Base-by-base conservation (phyloP, 1,140 invertebrate species). In the Drosophila asahinai region DNA sequence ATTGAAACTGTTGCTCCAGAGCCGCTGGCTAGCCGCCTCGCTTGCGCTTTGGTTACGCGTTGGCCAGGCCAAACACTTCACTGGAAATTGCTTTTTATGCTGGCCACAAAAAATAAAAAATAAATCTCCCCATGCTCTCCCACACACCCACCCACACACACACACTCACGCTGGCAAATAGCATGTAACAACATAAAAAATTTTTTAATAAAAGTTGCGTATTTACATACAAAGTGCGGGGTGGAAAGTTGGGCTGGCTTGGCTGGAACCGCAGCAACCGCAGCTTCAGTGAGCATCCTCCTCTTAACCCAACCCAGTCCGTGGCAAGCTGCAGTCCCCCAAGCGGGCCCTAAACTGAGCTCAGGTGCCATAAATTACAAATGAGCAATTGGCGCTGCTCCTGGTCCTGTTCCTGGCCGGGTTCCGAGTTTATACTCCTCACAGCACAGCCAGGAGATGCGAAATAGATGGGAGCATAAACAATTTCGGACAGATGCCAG, bases 121-220 rank as follows among this genome's bases (percentile, higher is more conserved):
- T 8, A 54, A 15, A 17, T 17, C 42, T 8, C 49, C 52, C 49
- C 38, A 36, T 3, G 27, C 27, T 30, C 27, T 30, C 27, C 6
- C 30, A 11, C 30, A 11, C 45, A 15, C 48, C 38, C 38, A 54
- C 36, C 40, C 59, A 36, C 15, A n/a, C 30, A 12, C 30, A 12
- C 62, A 22, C 40, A 5, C 55, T 15, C 19, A 25, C 19, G 40
- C 38, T 40, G 33, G 33, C 55, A 77, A 64, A 66, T 33, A 66
- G 61, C 83, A 66, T 68, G 80, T 65, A 83, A 74, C 64, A 87
- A 70, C 78, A 89, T 55, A 80, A 78, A 73, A 77, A 73, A 87
- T 54, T 65, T 87, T 87, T 89, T 87, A 90, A 87, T 87, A 87
- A 87, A 87, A 87, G 45, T 90, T 90, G 52, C 68, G 77, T 89